A percentile compares a stretch with the other conserved stretches of the same genome.
phyloP scores from a whole-genome alignment of 37 sponge, comb jelly and placozoan species.

The Hormiphora californensis region DNA sequence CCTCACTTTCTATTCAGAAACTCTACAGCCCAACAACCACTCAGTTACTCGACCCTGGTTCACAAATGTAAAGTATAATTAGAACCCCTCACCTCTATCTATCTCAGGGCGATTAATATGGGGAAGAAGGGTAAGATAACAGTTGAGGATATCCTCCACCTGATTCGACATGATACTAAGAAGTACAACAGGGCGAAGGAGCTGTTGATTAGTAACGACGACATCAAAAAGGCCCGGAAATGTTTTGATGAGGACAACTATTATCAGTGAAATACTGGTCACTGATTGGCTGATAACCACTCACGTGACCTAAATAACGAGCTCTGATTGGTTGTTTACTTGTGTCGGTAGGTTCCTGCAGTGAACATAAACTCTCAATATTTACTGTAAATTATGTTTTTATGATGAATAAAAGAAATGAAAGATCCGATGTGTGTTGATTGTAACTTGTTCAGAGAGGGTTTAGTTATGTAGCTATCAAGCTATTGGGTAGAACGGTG shows the following conservation, averaged over 20 bases:
- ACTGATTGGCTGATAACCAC: no score
- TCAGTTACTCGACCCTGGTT: no score
- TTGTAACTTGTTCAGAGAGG: no score
- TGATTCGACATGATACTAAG: slow-evolving; percentile 87
- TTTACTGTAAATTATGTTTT: neutral
- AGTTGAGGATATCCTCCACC: slow-evolving; percentile 85
- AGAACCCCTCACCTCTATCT: no score
- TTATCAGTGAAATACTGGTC: slow-evolving; percentile 5
- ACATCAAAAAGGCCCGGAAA: slow-evolving; percentile 78
- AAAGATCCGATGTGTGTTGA: no score
- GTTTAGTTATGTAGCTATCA: no score
- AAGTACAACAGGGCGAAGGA: slow-evolving; percentile 87
- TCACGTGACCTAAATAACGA: neutral
- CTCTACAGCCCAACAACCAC: no score
- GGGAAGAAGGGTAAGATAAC: slow-evolving; percentile 82
- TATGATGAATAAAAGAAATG: no score
- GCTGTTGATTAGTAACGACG: slow-evolving; percentile 89
- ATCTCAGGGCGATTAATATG: slow-evolving; percentile 78
- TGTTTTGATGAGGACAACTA: slow-evolving; percentile 69
- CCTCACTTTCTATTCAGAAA: no score
- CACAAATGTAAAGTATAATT: no score
- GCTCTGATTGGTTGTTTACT: neutral
- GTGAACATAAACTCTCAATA: neutral
- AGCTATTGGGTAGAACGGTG: no score
- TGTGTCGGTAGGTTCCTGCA: neutral